Conservation (phyloP, 2,888 invertebrate genomes). For the Meteorus colon region DNA sequence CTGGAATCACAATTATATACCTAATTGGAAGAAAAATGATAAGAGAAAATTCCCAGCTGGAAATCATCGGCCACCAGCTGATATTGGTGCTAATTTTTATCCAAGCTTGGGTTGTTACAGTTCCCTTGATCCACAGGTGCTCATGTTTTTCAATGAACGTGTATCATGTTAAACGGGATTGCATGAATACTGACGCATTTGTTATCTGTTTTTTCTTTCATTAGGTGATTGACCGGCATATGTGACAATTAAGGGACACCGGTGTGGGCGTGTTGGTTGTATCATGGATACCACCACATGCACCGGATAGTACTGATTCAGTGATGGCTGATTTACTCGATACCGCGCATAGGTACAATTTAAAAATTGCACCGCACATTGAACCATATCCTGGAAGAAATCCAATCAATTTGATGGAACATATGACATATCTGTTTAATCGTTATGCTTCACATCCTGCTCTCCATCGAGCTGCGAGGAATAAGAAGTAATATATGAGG, state of each 20-base stretch:
- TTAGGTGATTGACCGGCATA: conserved; percentile 76
- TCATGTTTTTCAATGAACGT: conserved; percentile 18
- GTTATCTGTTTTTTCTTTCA: neutral
- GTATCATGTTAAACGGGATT: neutral
- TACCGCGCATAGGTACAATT: conserved; percentile 73
- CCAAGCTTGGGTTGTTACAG: conserved; percentile 76
- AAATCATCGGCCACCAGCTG: conserved; percentile 75
- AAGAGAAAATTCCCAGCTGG: conserved; percentile 73
- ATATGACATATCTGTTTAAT: conserved; percentile 73
- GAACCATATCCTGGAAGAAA: conserved; percentile 77
- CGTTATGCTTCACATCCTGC: conserved; percentile 76
- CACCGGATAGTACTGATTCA: conserved; percentile 70
- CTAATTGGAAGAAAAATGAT: conserved; percentile 71
- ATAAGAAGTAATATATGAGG: conserved; percentile 55
- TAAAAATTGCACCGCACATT: conserved; percentile 78
- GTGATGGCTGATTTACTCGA: conserved; percentile 71
- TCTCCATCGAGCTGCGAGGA: conserved; percentile 75
- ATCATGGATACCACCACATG: conserved; percentile 76
- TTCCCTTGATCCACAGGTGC: conserved; percentile 71
- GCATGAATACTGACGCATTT: neutral
- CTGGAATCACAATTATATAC: conserved; percentile 68
- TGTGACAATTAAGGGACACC: conserved; percentile 77
- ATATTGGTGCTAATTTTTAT: conserved; percentile 76
- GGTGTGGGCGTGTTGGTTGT: conserved; percentile 78
- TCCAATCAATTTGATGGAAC: conserved; percentile 73